phyloP scores from a whole-genome alignment of 2,113 vertebrate species.

The Potamarius usumacintae region DNA sequence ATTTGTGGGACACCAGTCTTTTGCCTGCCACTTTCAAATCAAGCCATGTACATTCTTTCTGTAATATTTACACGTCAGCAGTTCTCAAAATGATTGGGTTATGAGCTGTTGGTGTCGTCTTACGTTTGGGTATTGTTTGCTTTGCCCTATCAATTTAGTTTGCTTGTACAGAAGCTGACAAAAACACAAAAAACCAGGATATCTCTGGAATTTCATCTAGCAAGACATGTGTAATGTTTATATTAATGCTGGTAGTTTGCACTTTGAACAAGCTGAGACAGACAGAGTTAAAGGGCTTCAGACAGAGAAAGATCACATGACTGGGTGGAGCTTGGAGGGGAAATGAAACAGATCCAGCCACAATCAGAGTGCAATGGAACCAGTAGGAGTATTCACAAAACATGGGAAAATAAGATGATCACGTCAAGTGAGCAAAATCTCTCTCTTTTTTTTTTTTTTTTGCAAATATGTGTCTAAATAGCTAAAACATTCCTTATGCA shows the following conservation, averaged over 20 bases:
- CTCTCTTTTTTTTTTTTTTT: not conserved
- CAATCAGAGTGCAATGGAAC: not conserved
- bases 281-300: not conserved
- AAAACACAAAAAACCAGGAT: not conserved
- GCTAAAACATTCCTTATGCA: not conserved
- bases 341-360: constrained; percentile 18
- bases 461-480: not conserved
- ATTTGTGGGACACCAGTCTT: not conserved
- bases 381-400: not conserved
- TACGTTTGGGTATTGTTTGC: not conserved
- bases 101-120: not conserved
- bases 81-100: not conserved
- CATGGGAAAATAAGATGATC: not conserved
- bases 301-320: not conserved
- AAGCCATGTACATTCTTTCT: not conserved
- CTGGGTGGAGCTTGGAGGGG: not conserved
- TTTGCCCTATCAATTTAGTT: not conserved
- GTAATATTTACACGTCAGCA: not conserved
- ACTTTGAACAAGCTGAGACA: not conserved
- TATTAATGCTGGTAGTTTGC: not conserved
- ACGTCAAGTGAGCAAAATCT: not conserved
- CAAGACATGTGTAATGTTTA: not conserved
- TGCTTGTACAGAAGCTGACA: not conserved
- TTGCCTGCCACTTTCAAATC: not conserved
- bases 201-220: not conserved